Conservation (phyloP, 2,888 invertebrate species). For the Lepidochitona cinerea region DNA sequence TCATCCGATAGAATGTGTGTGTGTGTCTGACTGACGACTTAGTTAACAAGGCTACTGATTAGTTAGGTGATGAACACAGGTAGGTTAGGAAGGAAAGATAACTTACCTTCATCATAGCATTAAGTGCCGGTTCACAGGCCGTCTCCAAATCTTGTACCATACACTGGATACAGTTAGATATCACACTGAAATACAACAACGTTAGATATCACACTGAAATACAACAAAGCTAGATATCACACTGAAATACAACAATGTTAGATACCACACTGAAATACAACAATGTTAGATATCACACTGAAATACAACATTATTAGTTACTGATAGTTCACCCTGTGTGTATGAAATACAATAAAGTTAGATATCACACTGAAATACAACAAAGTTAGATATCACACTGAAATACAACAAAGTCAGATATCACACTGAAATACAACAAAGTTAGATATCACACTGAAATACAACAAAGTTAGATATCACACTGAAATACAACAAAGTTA, state of each 20-base stretch:
- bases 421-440: background rate
- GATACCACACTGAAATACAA: background rate
- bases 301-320: too few relatives aligned
- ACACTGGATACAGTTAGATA: constrained; percentile 84
- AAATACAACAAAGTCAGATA: constrained; percentile 45
- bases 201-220: background rate
- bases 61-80: too few relatives aligned
- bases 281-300: background rate
- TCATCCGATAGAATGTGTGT: too few relatives aligned
- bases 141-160: constrained; percentile 95
- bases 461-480: too few relatives aligned
- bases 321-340: too few relatives aligned
- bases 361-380: constrained; percentile 68
- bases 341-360: background rate
- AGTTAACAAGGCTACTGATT: too few relatives aligned
- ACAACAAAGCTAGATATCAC: background rate
- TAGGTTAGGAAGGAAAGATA: too few relatives aligned
- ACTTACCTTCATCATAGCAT: constrained; percentile 88
- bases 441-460: background rate
- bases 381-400: constrained; percentile 78
- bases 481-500: background rate
- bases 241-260: background rate
- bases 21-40: too few relatives aligned
- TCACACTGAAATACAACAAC: constrained; percentile 72
- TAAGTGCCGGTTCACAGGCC: constrained; percentile 93